Conservation (phyloP, 1,140 invertebrate species). For the Hestina assimilis region DNA sequence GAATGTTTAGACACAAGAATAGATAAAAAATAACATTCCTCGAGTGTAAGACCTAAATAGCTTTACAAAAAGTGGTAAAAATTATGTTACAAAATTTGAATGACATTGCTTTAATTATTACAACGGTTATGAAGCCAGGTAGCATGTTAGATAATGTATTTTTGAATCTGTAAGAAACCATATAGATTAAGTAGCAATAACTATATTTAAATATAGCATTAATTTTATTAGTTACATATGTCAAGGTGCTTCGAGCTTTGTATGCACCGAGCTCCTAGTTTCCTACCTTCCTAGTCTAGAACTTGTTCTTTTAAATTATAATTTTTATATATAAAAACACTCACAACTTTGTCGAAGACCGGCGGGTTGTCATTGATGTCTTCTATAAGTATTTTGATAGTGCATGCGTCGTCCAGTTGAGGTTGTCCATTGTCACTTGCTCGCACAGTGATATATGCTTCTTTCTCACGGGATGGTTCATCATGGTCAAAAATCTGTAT, state of each 20-base stretch:
- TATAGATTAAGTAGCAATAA: not conserved
- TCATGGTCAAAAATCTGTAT: constrained; percentile 88
- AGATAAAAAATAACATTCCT: constrained; percentile 19
- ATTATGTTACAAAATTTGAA: constrained; percentile 10
- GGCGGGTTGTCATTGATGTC: constrained; percentile 94
- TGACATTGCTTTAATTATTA: constrained; percentile 7
- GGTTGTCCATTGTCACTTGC: constrained; percentile 92
- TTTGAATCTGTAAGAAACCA: not conserved
- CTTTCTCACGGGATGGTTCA: constrained; percentile 91
- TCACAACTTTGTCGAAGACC: constrained; percentile 88
- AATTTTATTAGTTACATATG: constrained; percentile 2
- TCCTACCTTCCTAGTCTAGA: constrained; percentile 3
- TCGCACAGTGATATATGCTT: constrained; percentile 84
- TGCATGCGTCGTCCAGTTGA: constrained; percentile 90
- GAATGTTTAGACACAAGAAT: constrained; percentile 27
- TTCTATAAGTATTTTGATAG: constrained; percentile 90
- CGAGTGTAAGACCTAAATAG: constrained; percentile 27
- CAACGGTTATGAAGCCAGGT: constrained; percentile 15
- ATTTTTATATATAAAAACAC: constrained; percentile 33
- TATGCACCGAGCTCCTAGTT: constrained; percentile 16
- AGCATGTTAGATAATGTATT: constrained; percentile 1
- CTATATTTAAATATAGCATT: constrained; percentile 15
- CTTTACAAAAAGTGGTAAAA: constrained; percentile 9
- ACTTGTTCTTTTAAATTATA: not conserved
- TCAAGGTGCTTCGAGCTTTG: constrained; percentile 6